Conservation (phyloP, 2,797 vertebrate genomes). For the Crax fasciolata region DNA sequence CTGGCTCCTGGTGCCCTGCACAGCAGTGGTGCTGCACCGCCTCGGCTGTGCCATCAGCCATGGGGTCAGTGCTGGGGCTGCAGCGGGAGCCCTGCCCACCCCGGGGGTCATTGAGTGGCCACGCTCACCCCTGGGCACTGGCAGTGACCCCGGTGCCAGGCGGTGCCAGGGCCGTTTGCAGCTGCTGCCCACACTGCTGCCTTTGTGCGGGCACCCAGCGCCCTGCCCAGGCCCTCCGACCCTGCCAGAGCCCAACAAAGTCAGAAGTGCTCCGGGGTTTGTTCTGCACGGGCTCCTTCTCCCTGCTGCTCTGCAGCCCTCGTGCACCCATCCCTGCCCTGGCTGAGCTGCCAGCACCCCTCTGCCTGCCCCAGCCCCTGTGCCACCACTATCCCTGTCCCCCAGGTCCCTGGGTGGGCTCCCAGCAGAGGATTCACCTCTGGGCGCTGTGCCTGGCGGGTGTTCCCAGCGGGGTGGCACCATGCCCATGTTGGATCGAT, state of each 20-base stretch:
- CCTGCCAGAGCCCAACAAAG: background rate
- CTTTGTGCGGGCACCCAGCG: background rate
- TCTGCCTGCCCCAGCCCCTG: fast-evolving
- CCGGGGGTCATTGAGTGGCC: background rate
- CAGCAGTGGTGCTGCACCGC: background rate
- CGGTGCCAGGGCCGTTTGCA: background rate
- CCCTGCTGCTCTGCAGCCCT: background rate
- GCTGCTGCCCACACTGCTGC: slow-evolving; percentile 31
- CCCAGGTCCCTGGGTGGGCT: fast-evolving
- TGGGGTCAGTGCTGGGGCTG: background rate
- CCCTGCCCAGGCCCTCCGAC: background rate
- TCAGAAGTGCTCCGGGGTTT: background rate
- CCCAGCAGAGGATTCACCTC: background rate
- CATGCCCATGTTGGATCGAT: fast-evolving
- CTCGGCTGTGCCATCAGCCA: background rate
- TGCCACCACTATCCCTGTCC: background rate
- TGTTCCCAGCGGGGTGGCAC: background rate
- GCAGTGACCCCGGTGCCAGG: background rate
- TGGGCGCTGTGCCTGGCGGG: background rate
- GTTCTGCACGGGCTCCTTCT: background rate
- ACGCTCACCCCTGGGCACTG: background rate
- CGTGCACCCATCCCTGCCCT: fast-evolving
- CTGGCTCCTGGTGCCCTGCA: background rate
- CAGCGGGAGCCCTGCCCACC: background rate
- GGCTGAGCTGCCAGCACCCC: fast-evolving